Conservation (phyloP, 2,888 invertebrate species). For the Epinotia bilunana region DNA sequence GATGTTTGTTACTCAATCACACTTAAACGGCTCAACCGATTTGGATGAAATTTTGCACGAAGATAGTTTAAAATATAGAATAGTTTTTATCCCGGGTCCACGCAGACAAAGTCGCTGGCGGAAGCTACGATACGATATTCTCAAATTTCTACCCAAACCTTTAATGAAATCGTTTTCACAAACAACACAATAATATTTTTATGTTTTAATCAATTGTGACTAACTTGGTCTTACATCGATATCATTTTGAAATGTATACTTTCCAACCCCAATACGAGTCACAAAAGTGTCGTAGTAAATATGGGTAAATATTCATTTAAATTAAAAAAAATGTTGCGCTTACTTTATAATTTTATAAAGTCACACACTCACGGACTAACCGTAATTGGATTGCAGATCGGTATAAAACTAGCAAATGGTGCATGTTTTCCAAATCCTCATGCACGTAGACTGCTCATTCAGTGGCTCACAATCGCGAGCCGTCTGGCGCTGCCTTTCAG, state of each 20-base stretch:
- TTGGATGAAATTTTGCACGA: too few relatives aligned
- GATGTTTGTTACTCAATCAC: too few relatives aligned
- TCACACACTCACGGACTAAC: not conserved
- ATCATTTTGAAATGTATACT: not conserved
- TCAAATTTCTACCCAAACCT: too few relatives aligned
- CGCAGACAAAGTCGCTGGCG: too few relatives aligned
- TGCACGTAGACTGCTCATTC: conserved; percentile 20
- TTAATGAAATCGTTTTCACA: not conserved
- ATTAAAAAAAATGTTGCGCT: not conserved
- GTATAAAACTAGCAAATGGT: not conserved
- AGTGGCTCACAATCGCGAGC: conserved; percentile 58
- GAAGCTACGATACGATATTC: too few relatives aligned
- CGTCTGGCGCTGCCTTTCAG: conserved; percentile 57
- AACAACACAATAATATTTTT: not conserved
- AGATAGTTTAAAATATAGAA: too few relatives aligned
- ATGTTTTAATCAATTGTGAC: not conserved
- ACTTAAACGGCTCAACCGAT: too few relatives aligned
- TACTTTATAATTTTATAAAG: too few relatives aligned
- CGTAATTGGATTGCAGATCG: not conserved
- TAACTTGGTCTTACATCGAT: not conserved
- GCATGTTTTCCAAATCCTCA: conserved; percentile 14
- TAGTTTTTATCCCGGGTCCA: too few relatives aligned
- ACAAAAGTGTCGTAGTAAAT: not conserved
- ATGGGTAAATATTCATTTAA: not conserved
- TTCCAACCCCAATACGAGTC: not conserved